These are phyloP conservation scores for Pantherophis vulpinus DNA, from an alignment of 2,797 vertebrate genomes.

Conservation along the genomic window DNA sequence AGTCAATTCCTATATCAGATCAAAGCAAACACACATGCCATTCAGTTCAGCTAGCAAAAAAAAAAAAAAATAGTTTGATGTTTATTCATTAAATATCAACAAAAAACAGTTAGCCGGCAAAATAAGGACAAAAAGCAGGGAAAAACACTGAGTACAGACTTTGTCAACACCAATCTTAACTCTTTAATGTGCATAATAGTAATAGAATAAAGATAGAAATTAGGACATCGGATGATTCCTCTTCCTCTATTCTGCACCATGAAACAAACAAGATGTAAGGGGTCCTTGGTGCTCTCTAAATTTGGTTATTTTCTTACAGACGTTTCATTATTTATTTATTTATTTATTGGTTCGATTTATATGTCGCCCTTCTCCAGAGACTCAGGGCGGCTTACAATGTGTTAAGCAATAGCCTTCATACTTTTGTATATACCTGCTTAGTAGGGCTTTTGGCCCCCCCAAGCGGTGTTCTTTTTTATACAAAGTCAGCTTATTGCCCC, in stretches of 20 bases:
- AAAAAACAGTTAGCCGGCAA: background rate
- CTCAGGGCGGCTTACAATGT: no score
- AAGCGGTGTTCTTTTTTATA: no score
- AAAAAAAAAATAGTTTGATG: background rate
- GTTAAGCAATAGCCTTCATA: no score
- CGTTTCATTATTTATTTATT: background rate
- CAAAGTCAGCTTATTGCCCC: no score
- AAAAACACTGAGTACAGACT: background rate
- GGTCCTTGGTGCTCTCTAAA: background rate
- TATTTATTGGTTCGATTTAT: no score
- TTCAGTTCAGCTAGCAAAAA: background rate
- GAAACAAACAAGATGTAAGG: background rate
- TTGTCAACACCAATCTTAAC: background rate
- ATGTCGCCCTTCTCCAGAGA: no score
- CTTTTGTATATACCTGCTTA: no score
- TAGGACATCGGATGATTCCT: background rate
- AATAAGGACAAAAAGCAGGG: background rate
- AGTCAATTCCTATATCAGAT: background rate
- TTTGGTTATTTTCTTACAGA: background rate
- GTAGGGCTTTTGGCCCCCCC: no score
- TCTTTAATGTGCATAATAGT: background rate
- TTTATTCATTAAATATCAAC: background rate
- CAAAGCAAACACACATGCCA: background rate
- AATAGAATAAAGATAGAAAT: background rate
- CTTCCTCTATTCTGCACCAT: background rate